Evolutionary conservation across 2,797 vertebrate species (phyloP), one percentile per base, ranked within the genome.

Genomic region (Amphiprion clarkii): DNA sequence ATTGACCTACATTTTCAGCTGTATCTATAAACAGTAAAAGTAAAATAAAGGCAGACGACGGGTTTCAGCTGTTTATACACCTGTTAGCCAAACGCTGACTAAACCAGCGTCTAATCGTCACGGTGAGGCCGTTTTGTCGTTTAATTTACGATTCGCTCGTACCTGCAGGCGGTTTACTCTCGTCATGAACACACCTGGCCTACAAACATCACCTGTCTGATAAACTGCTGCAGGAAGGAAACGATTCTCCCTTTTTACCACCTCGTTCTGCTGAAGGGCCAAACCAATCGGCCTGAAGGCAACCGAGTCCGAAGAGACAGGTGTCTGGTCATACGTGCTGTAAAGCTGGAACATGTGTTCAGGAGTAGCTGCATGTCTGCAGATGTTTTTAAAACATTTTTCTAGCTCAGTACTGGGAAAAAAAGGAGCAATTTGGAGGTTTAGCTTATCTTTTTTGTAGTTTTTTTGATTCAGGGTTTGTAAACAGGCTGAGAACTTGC

Each of bases 141-240:
- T n/a, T 25, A 25, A 40, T 69, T 52, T 40, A 58, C 68, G 55
- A 57, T 51, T 23, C 17, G 11, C 39, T 8, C 5, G 11, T 0
- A 63, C 54, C 54, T 23, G 7, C 55, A 51, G 23, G 48, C 57
- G 23, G 0, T 21, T 52, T 0, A 25, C 21, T 4, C 36, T 16
- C 27, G 16, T 40, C 12, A 2, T 6, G 33, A 9, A 63, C 39
- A 68, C 55, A 64, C 46, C 27, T 64, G 40, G 21, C 44, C 21
- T n/a, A 31, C 60, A 64, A 21, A 51, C n/a, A 27, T 49, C 72
- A 79, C 60, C 67, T 79, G 6, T 53, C 46, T 51, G 7, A 49
- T 27, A 64, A 48, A 59, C 70, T 64, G 67, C 71, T 82, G 61
- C 67, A 68, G 54, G 63, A 6, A 69, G 66, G 70, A 85, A 53